These are phyloP conservation scores for Drosophila azteca DNA, from an alignment of 1,140 invertebrate species.

Conservation along the genomic window DNA sequence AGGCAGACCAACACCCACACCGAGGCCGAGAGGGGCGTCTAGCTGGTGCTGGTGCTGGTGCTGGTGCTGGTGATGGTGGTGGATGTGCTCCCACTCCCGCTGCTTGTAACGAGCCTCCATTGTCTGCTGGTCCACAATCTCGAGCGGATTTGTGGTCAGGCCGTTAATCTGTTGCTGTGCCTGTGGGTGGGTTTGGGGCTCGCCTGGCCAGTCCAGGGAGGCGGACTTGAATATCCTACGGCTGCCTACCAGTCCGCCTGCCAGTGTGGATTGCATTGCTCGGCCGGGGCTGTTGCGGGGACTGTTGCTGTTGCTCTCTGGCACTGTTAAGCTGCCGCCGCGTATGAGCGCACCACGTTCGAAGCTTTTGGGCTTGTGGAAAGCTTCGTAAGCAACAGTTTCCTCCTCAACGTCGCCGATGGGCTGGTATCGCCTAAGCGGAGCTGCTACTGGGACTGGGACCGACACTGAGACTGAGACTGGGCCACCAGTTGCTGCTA, in stretches of 20 bases:
- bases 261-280: slow-evolving; percentile 52
- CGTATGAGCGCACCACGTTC: slow-evolving; percentile 64
- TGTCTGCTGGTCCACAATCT: slow-evolving; percentile 52
- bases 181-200: slow-evolving; percentile 8
- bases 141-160: slow-evolving; percentile 58
- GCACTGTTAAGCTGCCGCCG: slow-evolving; percentile 63
- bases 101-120: slow-evolving; percentile 54
- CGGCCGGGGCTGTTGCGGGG: slow-evolving; percentile 36
- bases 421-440: slow-evolving; percentile 49
- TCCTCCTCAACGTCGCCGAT: slow-evolving; percentile 56
- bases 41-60: no score
- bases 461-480: not conserved
- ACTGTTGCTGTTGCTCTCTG: slow-evolving; percentile 62
- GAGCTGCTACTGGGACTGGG: no score
- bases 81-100: slow-evolving; percentile 31
- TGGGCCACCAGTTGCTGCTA: slow-evolving; percentile 67
- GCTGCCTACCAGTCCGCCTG: slow-evolving; percentile 10
- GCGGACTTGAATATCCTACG: slow-evolving; percentile 59
- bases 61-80: slow-evolving; percentile 36
- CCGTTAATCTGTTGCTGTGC: slow-evolving; percentile 43
- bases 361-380: slow-evolving; percentile 74
- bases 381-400: slow-evolving; percentile 83
- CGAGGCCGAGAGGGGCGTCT: no score
- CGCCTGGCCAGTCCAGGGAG: slow-evolving; percentile 53
- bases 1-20: no score